A percentile compares a stretch with the other conserved stretches of the same genome.
These are phyloP conservation scores for Nicator chloris DNA, from an alignment of 2,113 vertebrate genomes.

Conservation along the genomic window DNA sequence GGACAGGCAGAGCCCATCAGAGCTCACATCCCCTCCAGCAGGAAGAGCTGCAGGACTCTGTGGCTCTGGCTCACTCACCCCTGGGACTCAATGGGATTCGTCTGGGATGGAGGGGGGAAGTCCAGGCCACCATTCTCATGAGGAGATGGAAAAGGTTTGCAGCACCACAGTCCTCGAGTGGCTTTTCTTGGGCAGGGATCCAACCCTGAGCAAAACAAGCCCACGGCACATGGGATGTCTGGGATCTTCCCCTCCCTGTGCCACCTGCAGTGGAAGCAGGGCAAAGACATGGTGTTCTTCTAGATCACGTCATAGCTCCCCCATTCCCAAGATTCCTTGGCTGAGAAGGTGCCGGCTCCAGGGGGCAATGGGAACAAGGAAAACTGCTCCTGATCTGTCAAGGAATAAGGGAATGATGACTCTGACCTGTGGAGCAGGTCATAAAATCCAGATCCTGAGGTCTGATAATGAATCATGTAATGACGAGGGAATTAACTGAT, in stretches of 20 bases:
- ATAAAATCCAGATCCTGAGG: not conserved
- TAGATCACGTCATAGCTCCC: not conserved
- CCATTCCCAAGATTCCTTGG: not conserved
- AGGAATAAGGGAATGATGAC: not conserved
- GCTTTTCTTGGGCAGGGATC: not conserved
- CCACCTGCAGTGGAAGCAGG: not conserved
- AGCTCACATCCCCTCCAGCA: not conserved
- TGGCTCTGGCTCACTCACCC: not conserved
- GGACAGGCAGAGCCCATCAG: not conserved
- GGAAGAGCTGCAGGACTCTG: not conserved
- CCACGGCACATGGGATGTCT: not conserved
- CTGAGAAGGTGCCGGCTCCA: not conserved
- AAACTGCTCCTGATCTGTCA: not conserved
- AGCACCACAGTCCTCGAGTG: not conserved
- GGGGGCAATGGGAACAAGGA: not conserved
- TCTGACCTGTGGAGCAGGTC: not conserved
- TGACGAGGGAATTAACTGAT: not conserved
- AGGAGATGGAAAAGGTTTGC: not conserved
- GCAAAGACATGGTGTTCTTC: not conserved
- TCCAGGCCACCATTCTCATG: rapidly evolving
- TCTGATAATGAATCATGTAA: not conserved
- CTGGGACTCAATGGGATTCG: rapidly evolving
- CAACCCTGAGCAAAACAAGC: not conserved
- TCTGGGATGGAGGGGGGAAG: not conserved
- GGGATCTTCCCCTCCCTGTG: not conserved